Conservation (phyloP, 2,113 vertebrate species). For the Hemichromis elongatus region DNA sequence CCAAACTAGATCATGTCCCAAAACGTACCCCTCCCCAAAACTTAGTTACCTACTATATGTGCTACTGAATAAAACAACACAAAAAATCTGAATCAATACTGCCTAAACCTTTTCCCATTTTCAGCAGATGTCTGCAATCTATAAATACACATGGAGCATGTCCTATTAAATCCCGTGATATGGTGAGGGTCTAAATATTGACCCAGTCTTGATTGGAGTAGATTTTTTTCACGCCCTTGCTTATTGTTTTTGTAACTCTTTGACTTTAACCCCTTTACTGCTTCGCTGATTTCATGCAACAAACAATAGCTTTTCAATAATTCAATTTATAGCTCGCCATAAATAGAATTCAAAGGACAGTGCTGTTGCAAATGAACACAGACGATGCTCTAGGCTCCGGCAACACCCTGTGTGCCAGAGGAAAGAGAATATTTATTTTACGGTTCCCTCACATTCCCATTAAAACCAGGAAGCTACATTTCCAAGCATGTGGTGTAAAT, state of each 20-base stretch:
- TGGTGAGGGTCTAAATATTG: constrained; percentile 62
- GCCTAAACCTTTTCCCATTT: constrained; percentile 51
- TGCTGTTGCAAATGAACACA: constrained; percentile 56
- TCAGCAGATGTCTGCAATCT: constrained; percentile 60
- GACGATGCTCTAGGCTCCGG: constrained; percentile 41
- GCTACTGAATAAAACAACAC: constrained; percentile 43
- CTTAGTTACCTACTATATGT: constrained; percentile 33
- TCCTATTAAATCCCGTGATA: constrained; percentile 71
- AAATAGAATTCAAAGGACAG: constrained; percentile 69
- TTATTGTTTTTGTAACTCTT: constrained; percentile 71
- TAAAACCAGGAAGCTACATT: constrained; percentile 63
- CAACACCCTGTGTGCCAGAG: constrained; percentile 21
- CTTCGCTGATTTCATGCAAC: constrained; percentile 66
- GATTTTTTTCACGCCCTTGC: constrained; percentile 63
- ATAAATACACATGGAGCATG: constrained; percentile 73
- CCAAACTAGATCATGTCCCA: constrained; percentile 55
- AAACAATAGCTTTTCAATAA: constrained; percentile 75
- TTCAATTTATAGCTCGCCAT: constrained; percentile 68
- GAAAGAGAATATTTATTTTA: constrained; percentile 64
- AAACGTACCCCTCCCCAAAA: constrained; percentile 36
- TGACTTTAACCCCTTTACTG: constrained; percentile 73
- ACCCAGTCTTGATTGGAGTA: constrained; percentile 63
- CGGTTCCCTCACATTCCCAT: constrained; percentile 64
- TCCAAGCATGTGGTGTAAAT: constrained; percentile 57
- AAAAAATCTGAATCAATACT: constrained; percentile 51